phyloP scores from a whole-genome alignment of 2,113 vertebrate genomes.

The Hemiscyllium ocellatum region DNA sequence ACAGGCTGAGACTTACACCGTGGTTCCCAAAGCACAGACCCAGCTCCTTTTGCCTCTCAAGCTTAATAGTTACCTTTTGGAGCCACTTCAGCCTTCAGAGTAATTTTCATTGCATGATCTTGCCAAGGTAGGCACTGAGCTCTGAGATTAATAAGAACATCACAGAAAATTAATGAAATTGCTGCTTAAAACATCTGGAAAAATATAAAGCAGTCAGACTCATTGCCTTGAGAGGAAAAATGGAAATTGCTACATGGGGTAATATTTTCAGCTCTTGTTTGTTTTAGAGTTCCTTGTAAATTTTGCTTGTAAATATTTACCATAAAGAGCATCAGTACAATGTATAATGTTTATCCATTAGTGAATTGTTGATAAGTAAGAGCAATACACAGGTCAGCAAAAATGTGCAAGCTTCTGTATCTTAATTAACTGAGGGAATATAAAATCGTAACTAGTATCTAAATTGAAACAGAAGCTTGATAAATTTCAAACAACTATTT shows the following conservation, averaged over 20 bases:
- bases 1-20: background rate
- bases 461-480: background rate
- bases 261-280: background rate
- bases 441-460: background rate
- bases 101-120: background rate
- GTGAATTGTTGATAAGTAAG: background rate
- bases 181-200: background rate
- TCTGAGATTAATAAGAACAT: background rate
- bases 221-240: background rate
- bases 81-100: background rate
- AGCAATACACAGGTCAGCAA: background rate
- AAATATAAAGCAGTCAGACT: background rate
- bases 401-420: background rate
- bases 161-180: background rate
- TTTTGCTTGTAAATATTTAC: background rate
- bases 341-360: background rate
- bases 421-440: constrained; percentile 15
- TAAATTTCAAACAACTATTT: background rate
- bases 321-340: background rate
- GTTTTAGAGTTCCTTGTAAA: background rate
- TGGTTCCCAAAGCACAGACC: background rate
- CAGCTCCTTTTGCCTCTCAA: background rate
- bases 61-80: background rate
- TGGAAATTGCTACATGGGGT: background rate
- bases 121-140: background rate